These are phyloP conservation scores for Trichacis sp. DNA, from an alignment of 2,888 invertebrate genomes.

Conservation along the genomic window DNA sequence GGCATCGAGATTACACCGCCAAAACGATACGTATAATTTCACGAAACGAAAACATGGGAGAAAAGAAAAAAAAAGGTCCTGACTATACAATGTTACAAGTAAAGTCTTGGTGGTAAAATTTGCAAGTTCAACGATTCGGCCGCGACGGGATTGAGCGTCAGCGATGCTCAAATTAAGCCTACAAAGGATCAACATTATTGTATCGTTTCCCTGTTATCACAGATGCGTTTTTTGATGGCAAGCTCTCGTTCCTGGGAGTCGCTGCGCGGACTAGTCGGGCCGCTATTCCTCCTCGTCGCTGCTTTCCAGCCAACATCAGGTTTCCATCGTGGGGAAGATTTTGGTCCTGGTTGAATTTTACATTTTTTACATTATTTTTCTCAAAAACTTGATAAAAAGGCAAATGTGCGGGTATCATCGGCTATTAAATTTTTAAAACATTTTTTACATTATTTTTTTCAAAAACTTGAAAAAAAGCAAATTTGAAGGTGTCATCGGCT, in stretches of 20 bases:
- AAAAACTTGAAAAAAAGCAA: no score
- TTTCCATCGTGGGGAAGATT: conserved; percentile 70
- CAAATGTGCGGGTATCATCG: no score
- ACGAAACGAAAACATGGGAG: background rate
- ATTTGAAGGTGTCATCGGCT: no score
- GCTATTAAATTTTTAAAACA: no score
- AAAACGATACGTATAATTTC: background rate
- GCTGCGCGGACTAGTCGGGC: conserved; percentile 56
- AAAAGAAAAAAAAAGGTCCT: background rate
- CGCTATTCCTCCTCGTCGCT: conserved; percentile 48
- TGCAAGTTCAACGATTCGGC: conserved; percentile 29
- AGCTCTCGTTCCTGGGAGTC: conserved; percentile 56
- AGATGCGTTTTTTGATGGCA: conserved; percentile 65
- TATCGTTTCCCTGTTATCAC: conserved; percentile 68
- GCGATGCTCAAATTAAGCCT: conserved; percentile 31
- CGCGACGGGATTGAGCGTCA: conserved; percentile 28
- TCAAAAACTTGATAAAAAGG: no score
- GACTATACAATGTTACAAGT: conserved; percentile 31
- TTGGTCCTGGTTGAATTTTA: no score
- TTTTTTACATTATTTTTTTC: no score
- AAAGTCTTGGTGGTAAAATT: conserved; percentile 33
- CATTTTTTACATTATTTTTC: no score
- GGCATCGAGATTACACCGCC: no score
- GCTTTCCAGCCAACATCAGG: conserved; percentile 61
- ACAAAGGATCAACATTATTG: conserved; percentile 57